Evolutionary conservation across 2,113 vertebrate species (phyloP).

Genomic region (Smithornis capensis): DNA sequence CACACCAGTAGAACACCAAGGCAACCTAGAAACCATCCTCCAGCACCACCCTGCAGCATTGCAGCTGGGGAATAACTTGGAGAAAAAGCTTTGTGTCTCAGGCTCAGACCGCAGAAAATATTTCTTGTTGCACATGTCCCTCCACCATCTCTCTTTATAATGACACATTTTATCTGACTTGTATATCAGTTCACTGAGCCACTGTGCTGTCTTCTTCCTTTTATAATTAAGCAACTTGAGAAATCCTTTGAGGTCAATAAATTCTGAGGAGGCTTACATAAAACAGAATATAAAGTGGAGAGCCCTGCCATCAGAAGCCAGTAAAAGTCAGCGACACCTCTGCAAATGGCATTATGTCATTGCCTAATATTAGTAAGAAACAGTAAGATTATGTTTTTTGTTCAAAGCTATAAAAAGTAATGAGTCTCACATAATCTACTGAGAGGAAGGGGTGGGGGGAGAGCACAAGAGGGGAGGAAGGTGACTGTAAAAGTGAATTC

Average conservation of each 20-base stretch:
- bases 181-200: constrained; percentile 48
- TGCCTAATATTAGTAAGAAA: constrained; percentile 80
- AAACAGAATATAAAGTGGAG: constrained; percentile 79
- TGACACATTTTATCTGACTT: constrained; percentile 56
- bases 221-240: constrained; percentile 78
- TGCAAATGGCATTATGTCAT: constrained; percentile 83
- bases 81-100: neutral
- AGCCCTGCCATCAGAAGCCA: constrained; percentile 79
- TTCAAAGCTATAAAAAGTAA: constrained; percentile 78
- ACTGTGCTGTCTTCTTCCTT: constrained; percentile 73
- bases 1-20: neutral
- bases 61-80: neutral
- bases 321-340: constrained; percentile 83
- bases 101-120: neutral
- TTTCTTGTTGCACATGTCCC: neutral
- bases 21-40: neutral
- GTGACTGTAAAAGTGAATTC: constrained; percentile 63
- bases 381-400: constrained; percentile 72
- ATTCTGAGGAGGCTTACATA: constrained; percentile 77
- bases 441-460: constrained; percentile 54
- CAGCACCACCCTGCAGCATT: neutral
- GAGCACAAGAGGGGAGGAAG: constrained; percentile 36
- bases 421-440: constrained; percentile 77
- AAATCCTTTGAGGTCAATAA: constrained; percentile 78
- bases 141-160: neutral